A percentile compares a stretch with the other conserved stretches of the same genome.
Conservation (phyloP, 2,797 vertebrate genomes). For the Chiloscyllium punctatum region DNA sequence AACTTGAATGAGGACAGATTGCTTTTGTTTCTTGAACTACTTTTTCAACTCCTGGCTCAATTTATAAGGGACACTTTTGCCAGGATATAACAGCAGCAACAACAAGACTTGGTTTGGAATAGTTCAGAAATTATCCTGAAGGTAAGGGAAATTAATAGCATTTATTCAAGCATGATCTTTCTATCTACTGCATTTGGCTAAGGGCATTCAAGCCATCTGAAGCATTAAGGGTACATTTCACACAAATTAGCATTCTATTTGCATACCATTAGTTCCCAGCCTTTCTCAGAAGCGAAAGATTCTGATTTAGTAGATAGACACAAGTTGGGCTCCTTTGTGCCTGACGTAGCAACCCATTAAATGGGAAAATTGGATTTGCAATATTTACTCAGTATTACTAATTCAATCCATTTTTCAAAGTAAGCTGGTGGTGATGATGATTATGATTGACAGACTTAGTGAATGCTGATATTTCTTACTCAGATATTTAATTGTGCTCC, state of each 20-base stretch:
- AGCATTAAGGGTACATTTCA: neutral
- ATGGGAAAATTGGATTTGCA: slow-evolving; percentile 14
- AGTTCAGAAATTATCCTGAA: neutral
- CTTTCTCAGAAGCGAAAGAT: neutral
- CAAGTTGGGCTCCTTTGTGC: neutral
- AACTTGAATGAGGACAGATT: neutral
- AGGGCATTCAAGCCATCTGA: neutral
- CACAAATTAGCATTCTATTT: neutral
- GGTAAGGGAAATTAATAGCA: neutral
- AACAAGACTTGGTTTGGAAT: neutral
- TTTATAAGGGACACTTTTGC: neutral
- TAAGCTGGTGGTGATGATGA: neutral
- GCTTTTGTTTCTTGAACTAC: neutral
- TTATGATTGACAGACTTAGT: neutral
- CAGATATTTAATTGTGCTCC: neutral
- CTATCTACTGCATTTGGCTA: neutral
- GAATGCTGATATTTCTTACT: neutral
- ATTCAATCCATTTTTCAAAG: neutral
- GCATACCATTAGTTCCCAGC: neutral
- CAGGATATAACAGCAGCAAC: neutral
- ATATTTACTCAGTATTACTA: slow-evolving; percentile 25
- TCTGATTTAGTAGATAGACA: neutral
- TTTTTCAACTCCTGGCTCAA: neutral
- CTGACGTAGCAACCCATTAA: neutral
- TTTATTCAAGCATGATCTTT: slow-evolving; percentile 20